A percentile compares a stretch with the other conserved stretches of the same genome.
Evolutionary conservation across 1,140 invertebrate genomes (phyloP).

Genomic region (Drosophila chauvacae): DNA sequence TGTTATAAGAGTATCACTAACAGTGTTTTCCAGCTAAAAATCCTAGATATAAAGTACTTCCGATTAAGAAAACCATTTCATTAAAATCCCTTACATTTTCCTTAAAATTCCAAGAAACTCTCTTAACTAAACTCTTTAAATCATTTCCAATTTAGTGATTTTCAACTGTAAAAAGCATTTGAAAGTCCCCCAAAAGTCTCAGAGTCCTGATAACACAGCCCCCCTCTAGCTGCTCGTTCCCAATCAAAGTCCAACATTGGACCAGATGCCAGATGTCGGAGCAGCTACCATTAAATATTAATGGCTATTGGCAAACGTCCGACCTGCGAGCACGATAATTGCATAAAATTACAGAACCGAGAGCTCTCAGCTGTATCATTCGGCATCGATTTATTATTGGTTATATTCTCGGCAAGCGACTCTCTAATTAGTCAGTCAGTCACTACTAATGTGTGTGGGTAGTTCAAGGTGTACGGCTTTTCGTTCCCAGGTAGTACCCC

Average conservation of each 20-base stretch:
- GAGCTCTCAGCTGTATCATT: constrained; percentile 18
- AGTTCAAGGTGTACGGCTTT: constrained; percentile 46
- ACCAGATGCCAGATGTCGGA: constrained; percentile 38
- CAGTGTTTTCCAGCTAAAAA: neutral
- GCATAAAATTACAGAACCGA: constrained; percentile 50
- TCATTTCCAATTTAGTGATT: neutral
- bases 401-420: constrained; percentile 21
- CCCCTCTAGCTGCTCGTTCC: neutral
- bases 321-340: constrained; percentile 40
- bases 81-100: no score
- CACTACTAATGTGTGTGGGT: constrained; percentile 50
- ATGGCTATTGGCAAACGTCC: constrained; percentile 38
- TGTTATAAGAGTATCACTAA: no score
- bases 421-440: constrained; percentile 69
- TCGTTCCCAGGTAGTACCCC: constrained; percentile 22
- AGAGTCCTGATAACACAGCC: constrained; percentile 17
- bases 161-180: neutral
- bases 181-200: neutral
- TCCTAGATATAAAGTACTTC: neutral
- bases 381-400: constrained; percentile 34
- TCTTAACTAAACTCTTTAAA: neutral
- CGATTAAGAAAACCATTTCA: no score
- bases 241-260: constrained; percentile 34
- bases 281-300: constrained; percentile 51
- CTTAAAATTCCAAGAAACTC: neutral